Percentiles rank a stretch among this genome's conserved stretches.
These are phyloP conservation scores for Calephelis nemesis DNA, from an alignment of 1,140 invertebrate species.

Conservation along the genomic window DNA sequence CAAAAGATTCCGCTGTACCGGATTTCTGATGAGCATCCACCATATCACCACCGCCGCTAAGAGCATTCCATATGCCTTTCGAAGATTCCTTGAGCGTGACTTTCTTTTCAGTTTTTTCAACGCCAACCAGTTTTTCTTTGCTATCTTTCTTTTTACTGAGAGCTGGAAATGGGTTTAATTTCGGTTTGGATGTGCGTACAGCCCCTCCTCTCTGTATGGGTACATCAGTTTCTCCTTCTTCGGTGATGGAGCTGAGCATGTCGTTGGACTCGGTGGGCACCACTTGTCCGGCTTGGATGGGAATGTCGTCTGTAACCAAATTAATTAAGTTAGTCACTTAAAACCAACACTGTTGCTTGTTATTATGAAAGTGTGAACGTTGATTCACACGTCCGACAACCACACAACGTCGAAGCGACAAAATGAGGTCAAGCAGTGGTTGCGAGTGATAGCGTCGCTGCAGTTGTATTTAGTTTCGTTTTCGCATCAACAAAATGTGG, in stretches of 20 bases:
- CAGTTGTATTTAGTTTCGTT: no score
- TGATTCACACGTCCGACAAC: no score
- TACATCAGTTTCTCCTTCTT: conserved; percentile 68
- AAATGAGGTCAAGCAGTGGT: no score
- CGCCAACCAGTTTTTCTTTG: conserved; percentile 55
- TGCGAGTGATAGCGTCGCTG: no score
- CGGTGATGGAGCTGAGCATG: conserved; percentile 70
- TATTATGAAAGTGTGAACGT: no score
- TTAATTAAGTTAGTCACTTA: neutral
- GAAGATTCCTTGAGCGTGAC: conserved; percentile 65
- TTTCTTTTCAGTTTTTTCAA: conserved; percentile 58
- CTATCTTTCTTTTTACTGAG: conserved; percentile 75
- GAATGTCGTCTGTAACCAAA: conserved; percentile 74
- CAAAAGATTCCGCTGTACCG: conserved; percentile 42
- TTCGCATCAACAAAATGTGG: no score
- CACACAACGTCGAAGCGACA: no score
- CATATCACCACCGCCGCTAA: conserved; percentile 67
- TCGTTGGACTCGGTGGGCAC: conserved; percentile 65
- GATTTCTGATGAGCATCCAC: conserved; percentile 66
- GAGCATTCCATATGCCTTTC: conserved; percentile 67
- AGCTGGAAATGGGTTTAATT: conserved; percentile 66
- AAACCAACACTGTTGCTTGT: no score
- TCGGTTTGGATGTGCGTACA: conserved; percentile 70
- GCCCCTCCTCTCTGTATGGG: conserved; percentile 63
- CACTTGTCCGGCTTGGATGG: conserved; percentile 70